A percentile compares a stretch with the other conserved stretches of the same genome.
phyloP scores from a whole-genome alignment of 2,888 invertebrate species.

The Diaprepes abbreviatus region DNA sequence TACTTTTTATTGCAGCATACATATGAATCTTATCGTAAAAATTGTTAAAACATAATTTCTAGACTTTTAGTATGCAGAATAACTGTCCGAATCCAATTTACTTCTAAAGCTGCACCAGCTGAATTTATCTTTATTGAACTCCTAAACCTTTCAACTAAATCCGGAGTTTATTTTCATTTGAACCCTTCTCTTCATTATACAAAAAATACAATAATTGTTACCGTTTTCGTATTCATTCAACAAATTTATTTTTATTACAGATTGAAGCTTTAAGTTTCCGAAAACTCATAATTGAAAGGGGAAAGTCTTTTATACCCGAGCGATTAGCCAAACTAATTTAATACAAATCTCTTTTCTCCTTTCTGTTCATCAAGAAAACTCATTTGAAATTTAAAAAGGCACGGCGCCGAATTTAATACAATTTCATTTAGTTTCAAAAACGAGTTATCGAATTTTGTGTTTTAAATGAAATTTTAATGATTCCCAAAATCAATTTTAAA shows the following conservation, averaged over 20 bases:
- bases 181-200: conserved; percentile 18
- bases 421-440: conserved; percentile 26
- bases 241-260: conserved; percentile 31
- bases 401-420: conserved; percentile 35
- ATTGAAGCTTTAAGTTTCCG: conserved; percentile 36
- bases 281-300: conserved; percentile 45
- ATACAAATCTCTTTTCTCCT: conserved; percentile 43
- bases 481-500: background rate
- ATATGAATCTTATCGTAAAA: too few species aligned
- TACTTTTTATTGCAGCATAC: too few species aligned
- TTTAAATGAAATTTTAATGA: conserved; percentile 23
- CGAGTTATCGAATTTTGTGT: conserved; percentile 22
- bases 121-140: background rate
- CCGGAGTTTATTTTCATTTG: conserved; percentile 7
- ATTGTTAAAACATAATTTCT: too few species aligned
- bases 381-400: conserved; percentile 45
- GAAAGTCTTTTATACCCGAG: conserved; percentile 40
- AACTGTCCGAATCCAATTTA: background rate
- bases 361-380: conserved; percentile 39
- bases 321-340: conserved; percentile 45
- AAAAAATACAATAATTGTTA: conserved; percentile 33
- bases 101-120: background rate
- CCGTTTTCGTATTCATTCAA: conserved; percentile 28
- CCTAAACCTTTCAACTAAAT: background rate
- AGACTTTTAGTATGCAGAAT: too few species aligned